These are phyloP conservation scores for Pseudomugil gertrudae DNA, from an alignment of 2,797 vertebrate genomes.

Conservation along the genomic window DNA sequence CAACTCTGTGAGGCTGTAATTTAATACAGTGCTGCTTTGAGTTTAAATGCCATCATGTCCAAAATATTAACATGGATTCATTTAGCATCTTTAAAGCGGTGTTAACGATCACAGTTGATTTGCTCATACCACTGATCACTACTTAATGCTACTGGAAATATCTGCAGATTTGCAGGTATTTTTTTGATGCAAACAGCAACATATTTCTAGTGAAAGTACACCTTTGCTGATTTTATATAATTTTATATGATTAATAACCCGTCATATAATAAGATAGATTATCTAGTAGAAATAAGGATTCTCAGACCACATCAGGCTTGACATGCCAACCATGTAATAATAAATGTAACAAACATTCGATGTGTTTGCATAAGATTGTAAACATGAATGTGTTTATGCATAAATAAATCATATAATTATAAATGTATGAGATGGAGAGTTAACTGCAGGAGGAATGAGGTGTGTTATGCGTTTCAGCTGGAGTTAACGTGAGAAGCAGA, in stretches of 20 bases:
- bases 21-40: constrained; percentile 8
- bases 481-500: not conserved
- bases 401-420: too few relatives aligned
- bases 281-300: not conserved
- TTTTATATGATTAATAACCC: not conserved
- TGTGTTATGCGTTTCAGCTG: not conserved
- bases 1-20: not conserved
- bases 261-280: not conserved
- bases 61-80: not conserved
- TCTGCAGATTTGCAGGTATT: not conserved
- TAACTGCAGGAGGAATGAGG: too few relatives aligned
- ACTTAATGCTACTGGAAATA: too few relatives aligned
- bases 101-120: not conserved
- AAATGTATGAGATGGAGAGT: too few relatives aligned
- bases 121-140: too few relatives aligned
- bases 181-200: not conserved
- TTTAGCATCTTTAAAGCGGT: not conserved
- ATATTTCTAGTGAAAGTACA: not conserved
- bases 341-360: too few relatives aligned
- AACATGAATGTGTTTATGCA: too few relatives aligned
- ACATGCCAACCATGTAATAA: too few relatives aligned
- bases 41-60: not conserved
- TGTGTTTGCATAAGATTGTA: too few relatives aligned
- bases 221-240: not conserved
- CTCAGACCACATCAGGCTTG: too few relatives aligned